These are phyloP conservation scores for Nephotettix cincticeps DNA, from an alignment of 1,140 invertebrate species.

Conservation along the genomic window DNA sequence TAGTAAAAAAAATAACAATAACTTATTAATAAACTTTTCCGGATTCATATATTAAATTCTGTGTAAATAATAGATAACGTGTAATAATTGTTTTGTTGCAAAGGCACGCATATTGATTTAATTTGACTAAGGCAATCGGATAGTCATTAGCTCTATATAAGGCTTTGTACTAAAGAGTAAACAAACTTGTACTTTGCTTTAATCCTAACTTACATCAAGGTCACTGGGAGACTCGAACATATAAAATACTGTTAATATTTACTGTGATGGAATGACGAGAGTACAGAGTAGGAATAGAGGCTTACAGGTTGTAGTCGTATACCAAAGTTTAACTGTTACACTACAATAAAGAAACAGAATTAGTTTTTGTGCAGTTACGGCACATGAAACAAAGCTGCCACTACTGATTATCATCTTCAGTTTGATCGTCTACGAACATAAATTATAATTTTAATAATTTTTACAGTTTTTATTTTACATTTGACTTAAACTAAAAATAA, in stretches of 20 bases:
- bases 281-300: not conserved
- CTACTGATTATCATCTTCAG: too few relatives aligned
- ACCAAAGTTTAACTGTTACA: not conserved
- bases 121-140: too few relatives aligned
- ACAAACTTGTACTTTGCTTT: constrained; percentile 2
- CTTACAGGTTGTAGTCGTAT: not conserved
- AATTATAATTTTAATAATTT: too few relatives aligned
- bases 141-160: too few relatives aligned
- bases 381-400: constrained; percentile 35
- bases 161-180: not conserved
- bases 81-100: too few relatives aligned
- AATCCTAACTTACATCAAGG: not conserved
- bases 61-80: too few relatives aligned
- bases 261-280: constrained; percentile 7
- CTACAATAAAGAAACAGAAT: not conserved
- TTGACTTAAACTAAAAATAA: constrained; percentile 36
- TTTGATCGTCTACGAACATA: too few relatives aligned
- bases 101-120: too few relatives aligned
- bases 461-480: constrained; percentile 33
- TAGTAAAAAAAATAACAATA: too few relatives aligned
- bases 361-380: constrained; percentile 38
- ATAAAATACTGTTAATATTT: constrained; percentile 16
- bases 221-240: constrained; percentile 1
- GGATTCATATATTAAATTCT: too few relatives aligned
- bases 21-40: too few relatives aligned